Base-by-base conservation (phyloP, 2,888 invertebrate species). In the Eristalis intricaria region DNA sequence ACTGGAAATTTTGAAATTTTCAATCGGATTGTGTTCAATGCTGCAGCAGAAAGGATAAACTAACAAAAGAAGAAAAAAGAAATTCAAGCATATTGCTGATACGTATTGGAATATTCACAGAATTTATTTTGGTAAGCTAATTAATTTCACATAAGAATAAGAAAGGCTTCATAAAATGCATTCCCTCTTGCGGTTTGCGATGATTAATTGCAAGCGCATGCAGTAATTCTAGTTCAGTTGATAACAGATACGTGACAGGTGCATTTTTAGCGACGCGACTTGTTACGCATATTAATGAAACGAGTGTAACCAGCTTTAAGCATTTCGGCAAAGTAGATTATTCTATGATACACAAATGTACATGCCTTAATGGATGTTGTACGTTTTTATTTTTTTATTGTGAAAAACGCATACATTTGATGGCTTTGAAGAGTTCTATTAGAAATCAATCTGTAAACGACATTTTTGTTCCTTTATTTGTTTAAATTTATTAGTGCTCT, bases 101-200 rank as follows among this genome's bases (percentile, higher is more conserved):
- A 11, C 60, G 60, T 26, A 56, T 85, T 85, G 85, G 85, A 85
- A 85, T 85, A 85, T 77, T 77, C 50, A 64, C 77, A 77, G 73
- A 82, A 69, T 81, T 81, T 73, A 77, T 77, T 74, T 82, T n/a
- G 81, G 85, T 85, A 85, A 85, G 85, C 15, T 69, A 69, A 73
- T 65, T 40, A 76, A 61, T 79, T 74, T 64, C 1, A 56, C 40
- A 35, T 13, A 2, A 32, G 11, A 60, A 23, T 29, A 60, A 26
- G 60, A 26, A 26, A 29, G 13, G 60, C 23, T 60, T 60, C 8
- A 19, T 19, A 50, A 50, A 50, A 50, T 19, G 19, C 15, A 50
- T 58, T 32, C 2, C 19, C 38, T 13, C 38, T n/a, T 63, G 66
- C 68, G 76, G 26, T 68, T 76, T 76, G 71, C 35, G 58, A 29